Conservation (phyloP, 2,888 invertebrate genomes). For the Pammene aurita region DNA sequence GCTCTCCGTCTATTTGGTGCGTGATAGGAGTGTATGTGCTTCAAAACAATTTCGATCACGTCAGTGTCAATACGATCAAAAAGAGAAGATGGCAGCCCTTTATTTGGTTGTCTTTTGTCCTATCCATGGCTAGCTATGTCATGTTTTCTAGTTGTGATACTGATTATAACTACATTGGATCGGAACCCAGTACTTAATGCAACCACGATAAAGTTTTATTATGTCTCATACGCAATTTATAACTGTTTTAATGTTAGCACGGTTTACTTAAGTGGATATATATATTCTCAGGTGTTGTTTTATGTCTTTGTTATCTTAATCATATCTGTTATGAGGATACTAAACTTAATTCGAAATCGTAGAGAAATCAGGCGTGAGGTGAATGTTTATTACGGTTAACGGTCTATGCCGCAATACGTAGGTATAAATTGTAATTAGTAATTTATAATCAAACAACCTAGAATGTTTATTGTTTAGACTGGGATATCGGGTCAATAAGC, state of each 20-base stretch:
- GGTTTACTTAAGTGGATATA: conserved; percentile 25
- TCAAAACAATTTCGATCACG: too few species aligned
- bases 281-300: conserved; percentile 39
- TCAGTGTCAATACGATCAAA: too few species aligned
- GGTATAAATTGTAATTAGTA: not conserved
- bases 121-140: too few species aligned
- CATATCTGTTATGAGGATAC: conserved; percentile 29
- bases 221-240: conserved; percentile 21
- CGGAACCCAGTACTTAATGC: not conserved
- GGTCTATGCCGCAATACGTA: conserved; percentile 4
- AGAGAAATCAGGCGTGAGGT: conserved; percentile 21
- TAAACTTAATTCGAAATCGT: conserved; percentile 26
- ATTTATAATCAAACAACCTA: conserved; percentile 9
- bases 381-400: conserved; percentile 18
- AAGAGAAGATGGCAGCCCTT: too few species aligned
- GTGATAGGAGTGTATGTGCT: too few species aligned
- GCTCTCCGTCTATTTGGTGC: too few species aligned
- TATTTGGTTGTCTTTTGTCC: too few species aligned
- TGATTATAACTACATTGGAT: too few species aligned
- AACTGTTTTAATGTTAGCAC: conserved; percentile 28
- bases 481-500: too few species aligned
- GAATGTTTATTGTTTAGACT: too few species aligned
- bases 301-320: conserved; percentile 36
- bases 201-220: not conserved
- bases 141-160: too few species aligned